A percentile compares a stretch with the other conserved stretches of the same genome.
Conservation (phyloP, 23 tunicate species). For the Styela clava region DNA sequence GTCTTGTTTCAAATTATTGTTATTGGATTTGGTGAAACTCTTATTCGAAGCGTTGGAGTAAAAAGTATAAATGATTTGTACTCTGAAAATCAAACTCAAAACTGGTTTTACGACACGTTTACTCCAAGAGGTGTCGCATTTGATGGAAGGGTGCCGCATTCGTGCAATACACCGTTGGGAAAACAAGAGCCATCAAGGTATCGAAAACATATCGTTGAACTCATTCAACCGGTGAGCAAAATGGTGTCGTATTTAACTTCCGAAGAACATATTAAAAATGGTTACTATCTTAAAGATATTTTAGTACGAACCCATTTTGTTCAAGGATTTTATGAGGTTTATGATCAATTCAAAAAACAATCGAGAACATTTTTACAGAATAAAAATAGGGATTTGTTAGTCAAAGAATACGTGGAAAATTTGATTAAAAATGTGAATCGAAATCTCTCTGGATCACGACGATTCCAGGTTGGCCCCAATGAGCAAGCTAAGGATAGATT, state of each 20-base stretch:
- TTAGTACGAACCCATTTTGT: conserved; percentile 27
- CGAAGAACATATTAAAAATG: conserved; percentile 19
- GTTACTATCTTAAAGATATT: conserved; percentile 36
- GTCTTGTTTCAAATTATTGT: conserved; percentile 37
- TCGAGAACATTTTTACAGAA: neutral
- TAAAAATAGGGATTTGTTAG: neutral
- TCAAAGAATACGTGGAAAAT: neutral
- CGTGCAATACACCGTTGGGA: conserved; percentile 49
- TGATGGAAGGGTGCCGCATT: conserved; percentile 54
- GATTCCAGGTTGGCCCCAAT: neutral
- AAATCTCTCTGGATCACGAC: neutral
- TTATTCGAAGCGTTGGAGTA: conserved; percentile 24
- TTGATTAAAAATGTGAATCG: neutral
- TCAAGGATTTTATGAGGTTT: neutral
- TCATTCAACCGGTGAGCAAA: conserved; percentile 36
- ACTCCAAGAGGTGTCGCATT: conserved; percentile 33
- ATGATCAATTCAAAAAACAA: conserved; percentile 10
- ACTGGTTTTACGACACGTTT: conserved; percentile 53
- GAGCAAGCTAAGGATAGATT: neutral
- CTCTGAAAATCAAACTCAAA: neutral
- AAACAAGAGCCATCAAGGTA: conserved; percentile 13
- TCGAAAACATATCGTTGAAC: conserved; percentile 26
- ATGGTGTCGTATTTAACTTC: conserved; percentile 31
- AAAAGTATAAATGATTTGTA: conserved; percentile 13
- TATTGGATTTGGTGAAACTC: conserved; percentile 39